Evolutionary conservation across 2,797 vertebrate genomes (phyloP), one percentile per base, ranked within the genome.

Genomic region (Zenarchopterus dispar): DNA sequence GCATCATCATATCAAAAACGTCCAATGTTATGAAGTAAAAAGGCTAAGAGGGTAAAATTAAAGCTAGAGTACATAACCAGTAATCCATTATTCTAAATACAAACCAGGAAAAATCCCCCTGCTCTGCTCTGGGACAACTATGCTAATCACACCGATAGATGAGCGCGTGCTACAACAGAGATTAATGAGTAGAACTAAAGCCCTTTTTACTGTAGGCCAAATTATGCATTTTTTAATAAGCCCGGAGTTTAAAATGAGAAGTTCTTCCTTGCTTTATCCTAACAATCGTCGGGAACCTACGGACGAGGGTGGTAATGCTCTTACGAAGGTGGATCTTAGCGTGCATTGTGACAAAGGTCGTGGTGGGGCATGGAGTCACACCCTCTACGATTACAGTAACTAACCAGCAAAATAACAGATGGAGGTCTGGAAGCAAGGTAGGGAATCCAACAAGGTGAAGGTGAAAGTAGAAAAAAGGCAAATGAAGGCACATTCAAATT

Each of bases 401-500:
- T 36, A 62, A 63, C 54, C 61, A 49, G 45, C 2, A 10, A 56
- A 73, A 73, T 18, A 65, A 69, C 15, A 80, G 17, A 21, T 18
- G 15, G 22, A 23, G 15, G 22, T 60, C 33, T 51, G 42, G 18
- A 18, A 31, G 56, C 43, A 50, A 57, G 41, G 39, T 46, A 31
- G 24, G 66, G 44, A 64, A 48, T 43, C 17, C 45, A 46, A 5
- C 8, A 45, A 50, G 33, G 28, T 67, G 18, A 45, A 50, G 33
- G 28, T 67, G 18, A 36, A 68, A 54, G 33, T 47, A 19, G 15
- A 73, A 44, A 17, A 65, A 68, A 88, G 62, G 63, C 73, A 88
- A 89, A 86, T 80, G 1, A 15, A 9, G 43, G 19, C 6, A 7
- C 59, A 90, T 85, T 88, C 85, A 91, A 89, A 89, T 88, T 15